These are phyloP conservation scores for Terrapene triunguis DNA, from an alignment of 2,113 vertebrate genomes.

Conservation along the genomic window DNA sequence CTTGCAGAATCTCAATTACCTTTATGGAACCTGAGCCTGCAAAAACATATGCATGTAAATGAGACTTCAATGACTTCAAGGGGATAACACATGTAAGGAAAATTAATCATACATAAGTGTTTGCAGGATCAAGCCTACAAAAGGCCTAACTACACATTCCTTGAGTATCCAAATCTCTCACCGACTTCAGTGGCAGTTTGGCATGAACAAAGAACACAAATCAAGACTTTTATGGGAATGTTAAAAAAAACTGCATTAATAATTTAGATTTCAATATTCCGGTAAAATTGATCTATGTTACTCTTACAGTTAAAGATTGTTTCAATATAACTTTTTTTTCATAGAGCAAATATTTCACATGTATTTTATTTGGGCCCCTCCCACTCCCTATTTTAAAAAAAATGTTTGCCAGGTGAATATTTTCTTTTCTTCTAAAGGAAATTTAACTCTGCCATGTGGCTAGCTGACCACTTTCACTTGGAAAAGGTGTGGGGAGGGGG, in stretches of 20 bases:
- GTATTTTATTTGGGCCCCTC: background rate
- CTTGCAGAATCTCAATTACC: background rate
- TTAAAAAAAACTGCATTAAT: background rate
- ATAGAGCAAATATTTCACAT: background rate
- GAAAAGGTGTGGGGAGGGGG: background rate
- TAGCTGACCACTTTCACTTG: background rate
- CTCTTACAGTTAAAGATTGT: background rate
- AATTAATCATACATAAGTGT: background rate
- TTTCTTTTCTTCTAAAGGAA: background rate
- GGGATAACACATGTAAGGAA: background rate
- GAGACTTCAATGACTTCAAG: background rate
- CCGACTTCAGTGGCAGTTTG: background rate
- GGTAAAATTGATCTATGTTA: background rate
- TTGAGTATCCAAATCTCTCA: rapidly evolving
- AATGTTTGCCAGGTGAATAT: background rate
- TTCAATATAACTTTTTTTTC: background rate
- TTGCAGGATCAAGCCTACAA: background rate
- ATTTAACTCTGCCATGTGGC: background rate
- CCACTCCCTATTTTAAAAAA: background rate
- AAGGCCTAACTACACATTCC: background rate
- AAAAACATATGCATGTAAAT: background rate
- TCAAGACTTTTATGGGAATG: background rate
- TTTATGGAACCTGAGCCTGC: background rate
- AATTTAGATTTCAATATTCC: background rate
- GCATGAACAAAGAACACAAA: background rate